phyloP scores from a whole-genome alignment of 2,888 invertebrate genomes.

The Nemoura dubitans region DNA sequence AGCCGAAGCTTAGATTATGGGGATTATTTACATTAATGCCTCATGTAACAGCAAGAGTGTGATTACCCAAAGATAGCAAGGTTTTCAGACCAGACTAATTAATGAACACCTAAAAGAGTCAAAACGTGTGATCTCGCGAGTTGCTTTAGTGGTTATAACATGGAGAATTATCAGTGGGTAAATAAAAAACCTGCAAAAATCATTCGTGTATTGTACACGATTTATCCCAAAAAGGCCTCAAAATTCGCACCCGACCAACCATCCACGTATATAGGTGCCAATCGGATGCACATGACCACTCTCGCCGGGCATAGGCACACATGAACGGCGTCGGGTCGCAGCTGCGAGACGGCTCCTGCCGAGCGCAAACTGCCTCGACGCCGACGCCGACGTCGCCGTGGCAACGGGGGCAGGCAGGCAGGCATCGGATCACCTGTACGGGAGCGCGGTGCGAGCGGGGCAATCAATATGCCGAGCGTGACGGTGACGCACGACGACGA shows the following conservation, averaged over 20 bases:
- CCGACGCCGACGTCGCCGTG: background rate
- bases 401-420: background rate
- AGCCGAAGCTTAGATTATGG: too few species aligned
- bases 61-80: too few species aligned
- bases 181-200: too few species aligned
- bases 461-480: constrained; percentile 45
- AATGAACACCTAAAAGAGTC: too few species aligned
- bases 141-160: too few species aligned
- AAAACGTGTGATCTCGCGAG: too few species aligned
- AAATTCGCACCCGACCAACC: background rate
- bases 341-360: background rate
- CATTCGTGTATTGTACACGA: too few species aligned
- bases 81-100: too few species aligned
- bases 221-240: background rate
- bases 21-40: too few species aligned
- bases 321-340: background rate
- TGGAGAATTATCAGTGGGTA: too few species aligned
- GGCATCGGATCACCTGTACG: constrained; percentile 16
- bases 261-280: background rate
- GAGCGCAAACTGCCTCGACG: background rate
- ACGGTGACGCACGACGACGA: constrained; percentile 45
- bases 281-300: background rate
- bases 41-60: too few species aligned
- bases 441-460: background rate
- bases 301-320: background rate